phyloP scores from a whole-genome alignment of 30 jellyfish, hydroid and myxozoan species.

The Hydractinia echinata region DNA sequence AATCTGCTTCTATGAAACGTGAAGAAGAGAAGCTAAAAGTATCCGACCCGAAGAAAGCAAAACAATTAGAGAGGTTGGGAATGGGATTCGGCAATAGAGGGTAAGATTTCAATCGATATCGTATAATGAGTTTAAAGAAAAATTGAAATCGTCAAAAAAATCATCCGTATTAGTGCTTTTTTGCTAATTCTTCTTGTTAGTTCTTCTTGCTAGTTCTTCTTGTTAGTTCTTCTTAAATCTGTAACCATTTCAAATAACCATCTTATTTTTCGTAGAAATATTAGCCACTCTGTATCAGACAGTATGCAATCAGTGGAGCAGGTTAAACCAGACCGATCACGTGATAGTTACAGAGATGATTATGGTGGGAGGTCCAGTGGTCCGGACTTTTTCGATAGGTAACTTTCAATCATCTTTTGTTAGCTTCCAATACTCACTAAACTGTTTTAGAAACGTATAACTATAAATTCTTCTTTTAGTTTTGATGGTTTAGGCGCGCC shows the following conservation, averaged over 20 bases:
- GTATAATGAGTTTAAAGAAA: neutral
- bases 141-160: neutral
- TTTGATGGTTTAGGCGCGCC: conserved; percentile 53
- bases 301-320: conserved; percentile 94
- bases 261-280: conserved; percentile 37
- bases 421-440: no score
- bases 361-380: conserved; percentile 21
- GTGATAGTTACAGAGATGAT: conserved; percentile 37
- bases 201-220: neutral
- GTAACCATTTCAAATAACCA: neutral
- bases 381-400: conserved; percentile 79
- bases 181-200: neutral
- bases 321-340: conserved; percentile 46
- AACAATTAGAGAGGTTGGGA: conserved; percentile 80
- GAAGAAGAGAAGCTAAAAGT: conserved; percentile 64
- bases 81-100: conserved; percentile 85
- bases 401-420: neutral
- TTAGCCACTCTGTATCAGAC: conserved; percentile 85
- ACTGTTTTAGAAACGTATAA: neutral
- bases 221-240: neutral
- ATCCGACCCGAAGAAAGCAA: conserved; percentile 73
- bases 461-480: neutral
- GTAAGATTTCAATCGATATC: conserved; percentile 30
- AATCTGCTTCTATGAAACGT: conserved; percentile 51
- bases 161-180: neutral